Evolutionary conservation across 2,113 vertebrate species (phyloP), one percentile per base, ranked within the genome.

Genomic region (Genyomyrus donnyi): DNA sequence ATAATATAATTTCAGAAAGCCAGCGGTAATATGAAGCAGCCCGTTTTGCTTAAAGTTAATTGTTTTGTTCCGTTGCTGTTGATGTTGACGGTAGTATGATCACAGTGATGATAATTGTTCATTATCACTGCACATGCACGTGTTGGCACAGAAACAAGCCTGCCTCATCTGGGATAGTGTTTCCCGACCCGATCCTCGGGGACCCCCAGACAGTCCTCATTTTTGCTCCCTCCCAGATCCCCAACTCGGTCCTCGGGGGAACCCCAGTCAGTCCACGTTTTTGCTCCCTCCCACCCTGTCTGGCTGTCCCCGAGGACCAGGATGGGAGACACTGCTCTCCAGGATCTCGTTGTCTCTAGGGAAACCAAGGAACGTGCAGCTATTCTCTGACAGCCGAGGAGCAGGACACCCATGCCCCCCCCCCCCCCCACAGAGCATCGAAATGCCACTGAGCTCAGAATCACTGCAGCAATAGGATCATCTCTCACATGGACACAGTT

Each of bases 311-410:
- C 1, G n/a, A 66, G n/a, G 62, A 13, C 62, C n/a, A 3, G n/a
- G 3, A 27, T 66, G 9, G 62, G 62, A 66, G 1, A 66, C n/a
- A 66, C n/a, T 66, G 3, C 6, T 66, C 8, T 66, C 8, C 8
- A 1, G 27, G 27, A n/a, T 42, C 70, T n/a, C n/a, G 70, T 46
- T 50, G 70, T 84, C 88, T 83, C 70, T 83, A 89, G 62, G 74
- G 49, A 49, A 83, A 83, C 66, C 88, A 83, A 70, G 74, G 48
- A 89, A 45, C 13, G 31, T 39, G 70, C 70, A 70, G 9, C 42
- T 74, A 50, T 74, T 5, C 62, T 49, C 66, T 88, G 88, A 58
- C 62, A 89, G 50, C 74, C 35, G 74, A n/a, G n/a, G 48, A 84
- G 21, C n/a, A 56, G 35, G 27, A 52, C 8, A 31, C 70, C 88